Evolutionary conservation across 2,888 invertebrate species (phyloP).

Genomic region (Plebejus anna): DNA sequence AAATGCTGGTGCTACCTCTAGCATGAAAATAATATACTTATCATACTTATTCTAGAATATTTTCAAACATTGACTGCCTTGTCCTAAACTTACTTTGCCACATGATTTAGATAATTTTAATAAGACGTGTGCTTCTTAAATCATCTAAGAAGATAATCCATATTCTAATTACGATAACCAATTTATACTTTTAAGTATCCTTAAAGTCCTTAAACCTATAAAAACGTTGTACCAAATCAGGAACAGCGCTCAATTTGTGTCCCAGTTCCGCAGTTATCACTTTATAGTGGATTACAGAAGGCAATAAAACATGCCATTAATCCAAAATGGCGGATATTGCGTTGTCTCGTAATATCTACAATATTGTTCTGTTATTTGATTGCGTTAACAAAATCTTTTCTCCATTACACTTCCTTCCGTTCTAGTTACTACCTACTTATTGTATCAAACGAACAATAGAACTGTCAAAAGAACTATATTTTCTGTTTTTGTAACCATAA

Average conservation of each 20-base stretch:
- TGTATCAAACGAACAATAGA: background rate
- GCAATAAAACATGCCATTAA: slow-evolving; percentile 23
- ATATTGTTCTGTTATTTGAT: slow-evolving; percentile 24
- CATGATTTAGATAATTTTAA: too few species aligned
- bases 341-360: slow-evolving; percentile 14
- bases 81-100: too few species aligned
- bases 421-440: background rate
- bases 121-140: background rate
- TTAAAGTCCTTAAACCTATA: background rate
- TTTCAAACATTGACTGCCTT: too few species aligned
- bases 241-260: slow-evolving; percentile 8
- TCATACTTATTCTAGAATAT: too few species aligned
- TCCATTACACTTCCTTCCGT: slow-evolving; percentile 5
- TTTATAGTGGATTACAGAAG: slow-evolving; percentile 20
- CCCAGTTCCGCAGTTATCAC: slow-evolving; percentile 21
- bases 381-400: slow-evolving; percentile 20
- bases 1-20: too few species aligned
- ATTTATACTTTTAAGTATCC: background rate
- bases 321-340: slow-evolving; percentile 24
- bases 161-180: background rate
- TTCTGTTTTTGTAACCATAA: background rate
- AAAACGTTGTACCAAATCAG: background rate
- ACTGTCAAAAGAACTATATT: background rate
- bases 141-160: background rate
- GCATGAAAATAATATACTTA: too few species aligned